Conservation (phyloP, 2,797 vertebrate genomes). For the Neomorphus geoffroyi region DNA sequence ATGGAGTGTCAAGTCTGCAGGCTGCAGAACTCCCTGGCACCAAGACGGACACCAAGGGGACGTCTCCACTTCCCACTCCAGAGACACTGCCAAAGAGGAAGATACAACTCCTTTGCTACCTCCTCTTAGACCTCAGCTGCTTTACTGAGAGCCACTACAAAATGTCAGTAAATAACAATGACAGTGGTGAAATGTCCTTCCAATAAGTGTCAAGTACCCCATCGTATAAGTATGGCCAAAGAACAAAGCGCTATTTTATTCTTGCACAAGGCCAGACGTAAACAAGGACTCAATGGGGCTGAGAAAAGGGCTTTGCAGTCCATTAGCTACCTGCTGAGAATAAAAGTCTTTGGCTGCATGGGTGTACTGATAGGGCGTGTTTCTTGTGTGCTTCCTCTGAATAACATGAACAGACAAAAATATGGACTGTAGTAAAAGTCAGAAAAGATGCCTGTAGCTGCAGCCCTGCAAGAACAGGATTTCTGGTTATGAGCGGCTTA, state of each 20-base stretch:
- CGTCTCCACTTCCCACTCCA: background rate
- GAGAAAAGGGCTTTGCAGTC: background rate
- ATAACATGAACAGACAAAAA: background rate
- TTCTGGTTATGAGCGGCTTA: background rate
- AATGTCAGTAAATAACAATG: background rate
- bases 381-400: background rate
- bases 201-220: background rate
- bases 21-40: background rate
- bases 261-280: background rate
- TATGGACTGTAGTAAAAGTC: background rate
- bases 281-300: background rate
- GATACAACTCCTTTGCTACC: background rate
- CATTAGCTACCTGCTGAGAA: background rate
- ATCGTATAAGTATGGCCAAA: background rate
- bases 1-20: background rate
- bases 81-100: background rate
- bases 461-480: background rate
- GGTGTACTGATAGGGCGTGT: background rate
- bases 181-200: background rate
- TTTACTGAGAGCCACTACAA: background rate
- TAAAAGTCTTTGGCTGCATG: background rate
- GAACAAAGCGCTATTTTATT: background rate
- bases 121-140: background rate
- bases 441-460: background rate
- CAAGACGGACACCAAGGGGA: background rate